Percentiles rank a stretch among this genome's conserved stretches.
These are phyloP conservation scores for Myripristis murdjan DNA, from an alignment of 2,797 vertebrate genomes.

Conservation along the genomic window DNA sequence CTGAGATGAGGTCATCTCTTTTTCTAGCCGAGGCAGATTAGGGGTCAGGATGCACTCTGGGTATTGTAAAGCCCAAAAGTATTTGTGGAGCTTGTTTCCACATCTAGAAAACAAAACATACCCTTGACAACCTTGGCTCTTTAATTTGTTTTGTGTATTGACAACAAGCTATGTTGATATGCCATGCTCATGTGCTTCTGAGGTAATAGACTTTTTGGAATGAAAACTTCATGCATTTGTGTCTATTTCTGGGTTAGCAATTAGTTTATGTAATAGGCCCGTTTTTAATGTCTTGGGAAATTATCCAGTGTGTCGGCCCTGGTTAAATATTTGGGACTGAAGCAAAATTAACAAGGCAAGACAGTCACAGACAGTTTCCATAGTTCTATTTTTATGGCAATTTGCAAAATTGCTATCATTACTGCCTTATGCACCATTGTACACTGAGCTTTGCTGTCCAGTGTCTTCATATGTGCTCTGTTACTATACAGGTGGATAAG, in stretches of 20 bases:
- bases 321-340: conserved; percentile 77
- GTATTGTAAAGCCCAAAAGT: conserved; percentile 71
- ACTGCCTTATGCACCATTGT: not conserved
- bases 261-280: conserved; percentile 84
- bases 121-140: conserved; percentile 59
- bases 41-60: conserved; percentile 70
- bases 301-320: conserved; percentile 71
- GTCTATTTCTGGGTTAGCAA: conserved; percentile 83
- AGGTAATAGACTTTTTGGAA: conserved; percentile 53
- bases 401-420: conserved; percentile 17
- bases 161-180: conserved; percentile 28
- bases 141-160: conserved; percentile 60
- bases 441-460: not conserved
- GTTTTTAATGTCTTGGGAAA: conserved; percentile 84
- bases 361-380: conserved; percentile 32
- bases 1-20: conserved; percentile 85
- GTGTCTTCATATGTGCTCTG: not conserved
- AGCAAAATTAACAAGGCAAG: conserved; percentile 44
- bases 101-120: conserved; percentile 70
- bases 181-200: not conserved
- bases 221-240: conserved; percentile 46
- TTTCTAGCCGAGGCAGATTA: conserved; percentile 77
- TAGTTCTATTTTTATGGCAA: conserved; percentile 43
- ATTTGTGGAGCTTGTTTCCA: conserved; percentile 72
- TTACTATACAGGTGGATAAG: conserved; percentile 6